Evolutionary conservation across 2,797 vertebrate genomes (phyloP), one percentile per base, ranked within the genome.

Genomic region (Muscicapa comitata): DNA sequence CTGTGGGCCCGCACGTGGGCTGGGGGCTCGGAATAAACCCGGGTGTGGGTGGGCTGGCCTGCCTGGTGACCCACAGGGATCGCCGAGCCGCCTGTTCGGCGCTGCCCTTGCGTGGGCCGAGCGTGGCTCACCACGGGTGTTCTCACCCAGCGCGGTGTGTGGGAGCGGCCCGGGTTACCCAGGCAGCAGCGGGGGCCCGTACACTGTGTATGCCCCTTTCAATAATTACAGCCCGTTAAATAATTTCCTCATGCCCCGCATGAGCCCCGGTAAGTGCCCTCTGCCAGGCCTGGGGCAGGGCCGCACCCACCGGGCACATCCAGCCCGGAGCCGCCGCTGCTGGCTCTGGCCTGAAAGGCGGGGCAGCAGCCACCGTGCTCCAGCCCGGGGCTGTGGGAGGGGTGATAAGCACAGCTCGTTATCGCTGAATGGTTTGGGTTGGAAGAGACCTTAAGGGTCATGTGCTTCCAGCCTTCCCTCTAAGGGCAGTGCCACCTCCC

Each of bases 251-350:
- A 0, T 8, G 15, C 18, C 66, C 20, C 3, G 4, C 55, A 1
- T 1, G 50, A 35, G 79, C 2, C 8, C 4, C 17, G 28, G 57
- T 3, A 31, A 18, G 26, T 1, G 2, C 17, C 33, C 5, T 21
- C 0, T 10, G n/a, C 2, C 3, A 5, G 25, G 17, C 17, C 11
- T 3, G 2, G 28, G 6, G 74, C 48, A 50, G 25, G 48, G 28
- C 17, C 0, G 2, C 5, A 1, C 21, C 35, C 4, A 0, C 13
- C 1, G 0, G 9, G 17, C 21, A 0, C 4, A 3, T 2, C 6
- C 70, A 11, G 68, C 57, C 57, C 2, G 8, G 4, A 35, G 35
- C n/a, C 4, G 0, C 0, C 1, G 9, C 17, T 21, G 0, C 1
- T 2, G 5, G 0, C 31, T 12, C 53, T 9, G 33, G 3, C 28